A percentile compares a stretch with the other conserved stretches of the same genome.
phyloP scores from a whole-genome alignment of 2,888 invertebrate genomes.

The Dolomedes plantarius region DNA sequence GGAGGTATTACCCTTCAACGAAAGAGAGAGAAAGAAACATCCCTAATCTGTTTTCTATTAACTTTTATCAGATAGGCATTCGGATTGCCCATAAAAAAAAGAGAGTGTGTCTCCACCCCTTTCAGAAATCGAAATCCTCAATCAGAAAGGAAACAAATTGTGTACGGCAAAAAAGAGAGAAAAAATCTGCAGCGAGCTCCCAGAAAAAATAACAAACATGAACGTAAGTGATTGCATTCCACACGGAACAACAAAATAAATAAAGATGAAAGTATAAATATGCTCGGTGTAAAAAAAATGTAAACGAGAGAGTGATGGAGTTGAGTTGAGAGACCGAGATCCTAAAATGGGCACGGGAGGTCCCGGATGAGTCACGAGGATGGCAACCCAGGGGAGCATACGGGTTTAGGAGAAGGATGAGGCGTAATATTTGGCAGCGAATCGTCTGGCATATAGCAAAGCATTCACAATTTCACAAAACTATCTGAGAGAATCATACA shows the following conservation, averaged over 20 bases:
- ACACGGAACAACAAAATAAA: not conserved
- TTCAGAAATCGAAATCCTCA: no score
- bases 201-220: not conserved
- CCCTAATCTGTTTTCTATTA: no score
- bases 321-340: conserved; percentile 24
- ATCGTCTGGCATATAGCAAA: no score
- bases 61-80: no score
- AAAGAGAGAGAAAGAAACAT: no score
- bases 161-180: no score
- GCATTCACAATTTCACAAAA: no score
- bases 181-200: not conserved
- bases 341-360: conserved; percentile 68
- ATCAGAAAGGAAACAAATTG: no score
- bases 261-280: conserved; percentile 4
- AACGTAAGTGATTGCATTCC: not conserved
- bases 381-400: conserved; percentile 22
- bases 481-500: no score
- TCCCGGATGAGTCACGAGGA: conserved; percentile 58
- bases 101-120: no score
- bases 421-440: conserved; percentile 24
- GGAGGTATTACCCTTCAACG: no score
- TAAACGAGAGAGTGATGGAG: conserved; percentile 44
- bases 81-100: no score
- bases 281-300: conserved; percentile 26
- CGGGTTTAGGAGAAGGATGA: not conserved